phyloP scores from a whole-genome alignment of 2,797 vertebrate species.

The Alectoris magna region DNA sequence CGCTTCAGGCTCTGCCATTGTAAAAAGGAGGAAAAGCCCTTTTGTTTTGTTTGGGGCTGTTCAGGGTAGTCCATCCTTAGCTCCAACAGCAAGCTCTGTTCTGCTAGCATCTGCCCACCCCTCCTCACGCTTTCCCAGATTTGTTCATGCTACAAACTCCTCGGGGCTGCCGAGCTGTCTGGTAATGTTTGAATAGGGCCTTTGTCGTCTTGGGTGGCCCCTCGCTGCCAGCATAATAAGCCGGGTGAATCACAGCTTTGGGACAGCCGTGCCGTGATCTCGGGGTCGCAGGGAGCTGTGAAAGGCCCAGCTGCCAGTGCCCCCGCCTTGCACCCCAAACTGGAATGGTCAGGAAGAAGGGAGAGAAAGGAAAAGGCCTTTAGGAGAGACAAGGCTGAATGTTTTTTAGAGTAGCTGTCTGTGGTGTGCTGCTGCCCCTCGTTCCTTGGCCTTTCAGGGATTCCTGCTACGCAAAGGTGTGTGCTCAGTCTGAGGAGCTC shows the following conservation, averaged over 20 bases:
- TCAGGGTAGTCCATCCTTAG: background rate
- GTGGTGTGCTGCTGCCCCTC: background rate
- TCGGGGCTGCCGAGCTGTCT: background rate
- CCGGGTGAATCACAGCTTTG: background rate
- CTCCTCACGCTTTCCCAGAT: background rate
- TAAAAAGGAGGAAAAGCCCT: background rate
- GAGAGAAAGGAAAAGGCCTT: background rate
- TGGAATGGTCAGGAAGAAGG: background rate
- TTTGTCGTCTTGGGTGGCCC: background rate
- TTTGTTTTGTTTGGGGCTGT: background rate
- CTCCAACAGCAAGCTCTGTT: background rate
- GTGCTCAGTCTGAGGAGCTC: background rate
- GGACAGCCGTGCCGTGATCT: fast-evolving
- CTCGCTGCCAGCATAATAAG: background rate
- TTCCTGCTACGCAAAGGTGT: background rate
- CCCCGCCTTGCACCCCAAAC: background rate
- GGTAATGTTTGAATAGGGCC: background rate
- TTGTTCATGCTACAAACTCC: background rate
- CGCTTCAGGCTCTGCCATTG: background rate
- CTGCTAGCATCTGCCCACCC: fast-evolving
- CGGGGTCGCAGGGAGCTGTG: background rate
- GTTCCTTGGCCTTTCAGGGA: background rate
- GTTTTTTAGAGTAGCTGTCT: background rate
- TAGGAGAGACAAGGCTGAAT: background rate
- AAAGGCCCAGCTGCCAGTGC: background rate